phyloP scores from a whole-genome alignment of 2,797 vertebrate species.

The Pangasius djambal region DNA sequence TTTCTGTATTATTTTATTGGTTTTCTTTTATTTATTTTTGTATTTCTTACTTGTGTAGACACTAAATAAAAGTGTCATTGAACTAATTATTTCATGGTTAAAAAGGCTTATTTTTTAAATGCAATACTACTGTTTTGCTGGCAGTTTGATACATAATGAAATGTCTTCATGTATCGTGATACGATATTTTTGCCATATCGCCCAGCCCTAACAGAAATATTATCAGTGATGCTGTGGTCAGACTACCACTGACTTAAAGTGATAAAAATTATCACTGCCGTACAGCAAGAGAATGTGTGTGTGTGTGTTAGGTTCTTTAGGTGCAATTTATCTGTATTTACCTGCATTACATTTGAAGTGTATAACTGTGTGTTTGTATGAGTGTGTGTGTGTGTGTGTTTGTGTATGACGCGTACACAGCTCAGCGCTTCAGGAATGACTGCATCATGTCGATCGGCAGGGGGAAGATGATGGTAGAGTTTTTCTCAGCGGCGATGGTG shows the following conservation, averaged over 20 bases:
- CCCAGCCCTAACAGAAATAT: not conserved
- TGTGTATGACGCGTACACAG: not conserved
- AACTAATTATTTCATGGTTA: not conserved
- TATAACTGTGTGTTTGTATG: conserved; percentile 6
- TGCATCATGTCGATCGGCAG: conserved; percentile 92
- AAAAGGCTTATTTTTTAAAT: not conserved
- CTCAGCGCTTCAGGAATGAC: conserved; percentile 69
- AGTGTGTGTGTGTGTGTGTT: not conserved
- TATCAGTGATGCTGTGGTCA: conserved; percentile 12
- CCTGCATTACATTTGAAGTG: not conserved
- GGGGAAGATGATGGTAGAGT: conserved; percentile 95
- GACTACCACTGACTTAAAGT: not conserved
- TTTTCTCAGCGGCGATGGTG: conserved; percentile 95
- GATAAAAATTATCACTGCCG: not conserved
- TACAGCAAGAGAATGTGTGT: not conserved
- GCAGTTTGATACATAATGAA: not conserved
- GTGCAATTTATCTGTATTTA: not conserved
- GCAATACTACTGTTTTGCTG: not conserved
- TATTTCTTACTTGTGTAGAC: not conserved
- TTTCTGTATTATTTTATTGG: not conserved
- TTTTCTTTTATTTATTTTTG: not conserved
- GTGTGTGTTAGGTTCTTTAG: not conserved
- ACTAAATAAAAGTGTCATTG: not conserved
- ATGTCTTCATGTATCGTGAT: not conserved
- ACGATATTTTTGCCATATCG: not conserved